A percentile compares a stretch with the other conserved stretches of the same genome.
These are phyloP conservation scores for Threskiornis aethiopicus DNA, from an alignment of 2,797 vertebrate genomes.

Conservation along the genomic window DNA sequence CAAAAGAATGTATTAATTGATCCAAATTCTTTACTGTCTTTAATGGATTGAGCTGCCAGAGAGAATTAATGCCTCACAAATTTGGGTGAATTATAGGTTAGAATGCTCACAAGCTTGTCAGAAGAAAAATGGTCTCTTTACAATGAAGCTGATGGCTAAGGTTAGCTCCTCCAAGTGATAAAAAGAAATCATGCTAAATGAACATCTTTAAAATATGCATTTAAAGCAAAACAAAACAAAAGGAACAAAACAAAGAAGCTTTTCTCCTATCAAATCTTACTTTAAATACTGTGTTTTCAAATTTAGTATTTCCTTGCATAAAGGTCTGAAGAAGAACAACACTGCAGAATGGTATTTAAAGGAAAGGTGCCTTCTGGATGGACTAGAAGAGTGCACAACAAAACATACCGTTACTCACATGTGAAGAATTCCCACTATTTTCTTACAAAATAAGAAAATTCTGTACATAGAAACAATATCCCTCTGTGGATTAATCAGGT, in stretches of 20 bases:
- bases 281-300: not conserved
- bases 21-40: constrained; percentile 52
- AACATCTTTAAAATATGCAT: not conserved
- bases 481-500: not conserved
- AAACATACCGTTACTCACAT: not conserved
- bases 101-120: constrained; percentile 59
- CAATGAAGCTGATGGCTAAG: constrained; percentile 30
- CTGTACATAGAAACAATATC: not conserved
- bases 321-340: not conserved
- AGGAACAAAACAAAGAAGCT: not conserved
- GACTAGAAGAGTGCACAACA: not conserved
- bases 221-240: not conserved
- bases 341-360: not conserved
- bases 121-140: constrained; percentile 45
- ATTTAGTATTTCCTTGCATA: not conserved
- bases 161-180: not conserved
- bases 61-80: constrained; percentile 72
- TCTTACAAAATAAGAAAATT: not conserved
- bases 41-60: constrained; percentile 75
- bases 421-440: not conserved
- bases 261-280: not conserved
- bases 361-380: not conserved
- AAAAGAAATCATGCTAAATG: not conserved
- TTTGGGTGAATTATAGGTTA: constrained; percentile 68
- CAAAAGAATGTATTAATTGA: constrained; percentile 64